These are phyloP conservation scores for Eupsilia transversa DNA, from an alignment of 2,888 invertebrate genomes.

Conservation along the genomic window DNA sequence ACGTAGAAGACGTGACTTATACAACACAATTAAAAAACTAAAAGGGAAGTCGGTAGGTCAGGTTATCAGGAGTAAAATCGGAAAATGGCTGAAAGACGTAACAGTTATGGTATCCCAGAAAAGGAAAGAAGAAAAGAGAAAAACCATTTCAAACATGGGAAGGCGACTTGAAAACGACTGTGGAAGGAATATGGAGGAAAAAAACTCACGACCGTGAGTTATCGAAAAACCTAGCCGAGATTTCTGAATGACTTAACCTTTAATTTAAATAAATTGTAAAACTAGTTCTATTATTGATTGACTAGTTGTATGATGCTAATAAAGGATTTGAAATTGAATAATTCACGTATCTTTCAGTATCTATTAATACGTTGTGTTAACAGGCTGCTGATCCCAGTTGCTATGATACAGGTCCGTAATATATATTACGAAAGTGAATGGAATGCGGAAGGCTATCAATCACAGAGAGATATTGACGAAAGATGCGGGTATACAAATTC, in stretches of 20 bases:
- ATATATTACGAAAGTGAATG: slow-evolving; percentile 16
- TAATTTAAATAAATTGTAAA: no score
- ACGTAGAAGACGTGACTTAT: no score
- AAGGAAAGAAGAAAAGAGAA: background rate
- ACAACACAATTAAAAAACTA: no score
- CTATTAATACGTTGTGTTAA: background rate
- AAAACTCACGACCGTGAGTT: no score
- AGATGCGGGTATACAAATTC: slow-evolving; percentile 28
- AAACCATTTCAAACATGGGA: background rate
- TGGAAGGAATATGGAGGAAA: no score
- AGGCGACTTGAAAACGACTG: background rate
- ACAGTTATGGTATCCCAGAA: background rate
- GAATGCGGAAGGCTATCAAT: slow-evolving; percentile 45
- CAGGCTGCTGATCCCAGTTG: background rate
- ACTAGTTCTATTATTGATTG: background rate
- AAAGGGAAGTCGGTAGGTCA: no score
- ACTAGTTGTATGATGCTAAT: no score
- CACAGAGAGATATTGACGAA: slow-evolving; percentile 35
- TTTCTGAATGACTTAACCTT: no score
- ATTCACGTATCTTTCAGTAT: slow-evolving; percentile 2
- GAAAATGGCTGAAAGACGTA: background rate
- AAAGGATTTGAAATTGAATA: background rate
- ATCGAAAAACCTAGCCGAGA: no score
- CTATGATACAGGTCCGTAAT: background rate
- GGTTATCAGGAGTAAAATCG: no score